These are phyloP conservation scores for Hypomecis punctinalis DNA, from an alignment of 2,888 invertebrate species.

Conservation along the genomic window DNA sequence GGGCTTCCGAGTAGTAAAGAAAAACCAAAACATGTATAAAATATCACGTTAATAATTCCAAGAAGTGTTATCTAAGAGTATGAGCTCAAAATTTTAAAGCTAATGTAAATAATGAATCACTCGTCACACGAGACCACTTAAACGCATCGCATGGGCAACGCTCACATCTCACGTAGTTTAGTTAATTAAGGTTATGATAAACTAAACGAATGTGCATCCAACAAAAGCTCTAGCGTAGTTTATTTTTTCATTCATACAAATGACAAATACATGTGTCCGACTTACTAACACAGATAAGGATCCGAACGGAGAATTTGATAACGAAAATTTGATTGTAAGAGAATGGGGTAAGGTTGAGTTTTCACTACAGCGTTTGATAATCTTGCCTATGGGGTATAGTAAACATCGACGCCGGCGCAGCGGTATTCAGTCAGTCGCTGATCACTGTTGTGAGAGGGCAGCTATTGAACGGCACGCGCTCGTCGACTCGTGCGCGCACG, in stretches of 20 bases:
- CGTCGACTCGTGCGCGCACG: slow-evolving; percentile 62
- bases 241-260: slow-evolving; percentile 82
- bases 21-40: slow-evolving; percentile 44
- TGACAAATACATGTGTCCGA: slow-evolving; percentile 80
- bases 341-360: slow-evolving; percentile 46
- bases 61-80: slow-evolving; percentile 45
- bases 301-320: slow-evolving; percentile 34
- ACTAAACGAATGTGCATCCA: slow-evolving; percentile 70
- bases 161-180: slow-evolving; percentile 56
- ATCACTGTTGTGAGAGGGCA: slow-evolving; percentile 68
- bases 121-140: slow-evolving; percentile 54
- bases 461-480: slow-evolving; percentile 71
- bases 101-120: slow-evolving; percentile 60
- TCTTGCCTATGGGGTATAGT: slow-evolving; percentile 78
- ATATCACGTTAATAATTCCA: slow-evolving; percentile 42
- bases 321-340: slow-evolving; percentile 38
- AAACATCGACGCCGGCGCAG: slow-evolving; percentile 77
- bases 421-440: slow-evolving; percentile 61
- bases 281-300: slow-evolving; percentile 79
- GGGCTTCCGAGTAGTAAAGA: slow-evolving; percentile 39
- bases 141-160: slow-evolving; percentile 40
- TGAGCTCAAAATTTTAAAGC: slow-evolving; percentile 27
- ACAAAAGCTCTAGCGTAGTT: slow-evolving; percentile 79
- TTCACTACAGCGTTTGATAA: slow-evolving; percentile 61
- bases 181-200: slow-evolving; percentile 81